These are phyloP conservation scores for Lydus trimaculatus DNA, from an alignment of 2,888 invertebrate genomes.

Conservation along the genomic window DNA sequence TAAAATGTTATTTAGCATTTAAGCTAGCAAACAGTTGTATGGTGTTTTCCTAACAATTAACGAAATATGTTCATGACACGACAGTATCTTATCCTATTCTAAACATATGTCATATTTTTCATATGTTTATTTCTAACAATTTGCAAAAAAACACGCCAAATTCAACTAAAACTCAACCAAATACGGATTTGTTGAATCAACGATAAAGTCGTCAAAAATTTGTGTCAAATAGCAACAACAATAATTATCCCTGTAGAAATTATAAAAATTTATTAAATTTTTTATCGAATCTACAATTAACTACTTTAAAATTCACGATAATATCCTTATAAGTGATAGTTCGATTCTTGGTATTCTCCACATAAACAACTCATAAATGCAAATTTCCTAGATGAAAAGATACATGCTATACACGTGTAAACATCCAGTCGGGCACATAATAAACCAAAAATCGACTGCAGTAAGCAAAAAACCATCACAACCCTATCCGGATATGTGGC, in stretches of 20 bases:
- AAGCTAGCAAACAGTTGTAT: constrained; percentile 49
- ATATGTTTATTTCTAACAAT: constrained; percentile 3
- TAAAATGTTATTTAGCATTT: constrained; percentile 49
- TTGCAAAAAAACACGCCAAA: neutral
- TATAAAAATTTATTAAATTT: neutral
- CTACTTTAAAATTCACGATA: neutral
- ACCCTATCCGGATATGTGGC: constrained; percentile 49
- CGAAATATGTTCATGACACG: constrained; percentile 51
- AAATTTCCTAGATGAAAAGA: constrained; percentile 29
- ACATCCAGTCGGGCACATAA: constrained; percentile 45
- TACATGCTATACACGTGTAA: constrained; percentile 37
- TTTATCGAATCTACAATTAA: neutral
- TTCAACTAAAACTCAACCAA: neutral
- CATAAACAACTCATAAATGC: constrained; percentile 12
- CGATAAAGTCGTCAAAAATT: neutral
- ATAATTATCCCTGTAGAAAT: neutral
- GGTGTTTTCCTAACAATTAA: constrained; percentile 55
- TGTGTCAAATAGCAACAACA: neutral
- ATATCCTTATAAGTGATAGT: neutral
- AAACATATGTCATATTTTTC: constrained; percentile 50
- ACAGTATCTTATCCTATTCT: constrained; percentile 54
- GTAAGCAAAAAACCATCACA: constrained; percentile 31
- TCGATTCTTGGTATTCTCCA: neutral
- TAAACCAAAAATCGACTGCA: constrained; percentile 35
- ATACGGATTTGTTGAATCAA: neutral